These are phyloP conservation scores for Phlogophora meticulosa DNA, from an alignment of 2,888 invertebrate species.

Conservation along the genomic window DNA sequence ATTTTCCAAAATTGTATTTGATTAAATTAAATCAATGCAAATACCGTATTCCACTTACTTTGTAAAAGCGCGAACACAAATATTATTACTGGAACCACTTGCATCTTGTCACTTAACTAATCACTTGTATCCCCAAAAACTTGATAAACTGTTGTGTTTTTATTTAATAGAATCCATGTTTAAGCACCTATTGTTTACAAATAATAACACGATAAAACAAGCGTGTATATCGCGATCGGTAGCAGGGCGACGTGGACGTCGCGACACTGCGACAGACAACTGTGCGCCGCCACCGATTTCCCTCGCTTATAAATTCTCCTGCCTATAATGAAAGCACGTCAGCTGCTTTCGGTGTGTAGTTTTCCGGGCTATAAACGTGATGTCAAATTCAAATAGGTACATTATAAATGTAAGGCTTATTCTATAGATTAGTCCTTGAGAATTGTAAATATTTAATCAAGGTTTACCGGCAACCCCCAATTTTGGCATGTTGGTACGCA, in stretches of 20 bases:
- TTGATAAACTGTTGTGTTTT: conserved; percentile 16
- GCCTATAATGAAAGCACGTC: conserved; percentile 79
- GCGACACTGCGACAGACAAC: conserved; percentile 76
- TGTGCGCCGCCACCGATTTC: conserved; percentile 77
- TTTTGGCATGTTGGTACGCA: conserved; percentile 27
- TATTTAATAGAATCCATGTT: conserved; percentile 41
- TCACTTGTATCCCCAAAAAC: conserved; percentile 43
- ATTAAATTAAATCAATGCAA: conserved; percentile 8
- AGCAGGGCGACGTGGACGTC: conserved; percentile 57
- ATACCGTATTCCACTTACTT: conserved; percentile 74
- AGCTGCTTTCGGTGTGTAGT: conserved; percentile 80
- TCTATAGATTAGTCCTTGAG: conserved; percentile 43
- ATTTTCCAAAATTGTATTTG: neutral
- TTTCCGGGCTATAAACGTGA: conserved; percentile 75
- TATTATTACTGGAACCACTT: conserved; percentile 64
- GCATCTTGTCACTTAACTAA: conserved; percentile 64
- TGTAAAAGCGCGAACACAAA: conserved; percentile 79
- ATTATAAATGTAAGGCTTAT: conserved; percentile 15
- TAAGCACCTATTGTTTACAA: conserved; percentile 61
- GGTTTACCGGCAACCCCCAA: conserved; percentile 20
- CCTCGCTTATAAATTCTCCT: conserved; percentile 84
- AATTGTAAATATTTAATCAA: conserved; percentile 47
- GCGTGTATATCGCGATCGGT: conserved; percentile 35
- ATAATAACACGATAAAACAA: conserved; percentile 47
- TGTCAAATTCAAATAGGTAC: conserved; percentile 33